Evolutionary conservation across 2,888 invertebrate genomes (phyloP).

Genomic region (Phaedon cochleariae): DNA sequence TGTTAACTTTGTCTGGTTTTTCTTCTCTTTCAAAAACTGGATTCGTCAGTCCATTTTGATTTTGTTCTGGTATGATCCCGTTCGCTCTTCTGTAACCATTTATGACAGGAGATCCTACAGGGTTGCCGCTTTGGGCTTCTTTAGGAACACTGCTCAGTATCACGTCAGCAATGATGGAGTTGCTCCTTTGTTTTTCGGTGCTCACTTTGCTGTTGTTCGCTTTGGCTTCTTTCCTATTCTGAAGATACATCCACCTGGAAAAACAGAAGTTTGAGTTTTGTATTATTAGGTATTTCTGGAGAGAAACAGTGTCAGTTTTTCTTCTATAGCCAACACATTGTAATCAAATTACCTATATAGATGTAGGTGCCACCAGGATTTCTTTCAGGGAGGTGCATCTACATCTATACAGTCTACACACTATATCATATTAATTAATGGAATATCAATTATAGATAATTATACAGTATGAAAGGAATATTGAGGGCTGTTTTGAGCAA

Average conservation of each 20-base stretch:
- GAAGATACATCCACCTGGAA: slow-evolving; percentile 74
- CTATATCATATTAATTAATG: too few species aligned
- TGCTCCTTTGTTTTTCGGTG: slow-evolving; percentile 51
- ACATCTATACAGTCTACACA: too few species aligned
- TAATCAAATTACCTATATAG: too few species aligned
- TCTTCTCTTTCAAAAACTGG: slow-evolving; percentile 52
- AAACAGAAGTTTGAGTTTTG: neutral
- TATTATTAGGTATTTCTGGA: too few species aligned
- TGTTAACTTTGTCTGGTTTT: neutral
- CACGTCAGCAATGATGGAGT: slow-evolving; percentile 61
- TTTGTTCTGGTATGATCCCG: slow-evolving; percentile 3
- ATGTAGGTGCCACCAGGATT: too few species aligned
- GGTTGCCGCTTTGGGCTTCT: slow-evolving; percentile 48
- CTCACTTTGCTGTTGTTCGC: slow-evolving; percentile 49
- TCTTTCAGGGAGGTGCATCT: too few species aligned
- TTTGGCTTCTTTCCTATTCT: slow-evolving; percentile 68
- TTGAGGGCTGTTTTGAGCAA: too few species aligned
- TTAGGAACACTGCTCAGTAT: slow-evolving; percentile 47
- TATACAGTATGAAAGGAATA: too few species aligned
- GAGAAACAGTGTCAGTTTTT: too few species aligned
- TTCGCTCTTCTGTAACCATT: slow-evolving; percentile 43
- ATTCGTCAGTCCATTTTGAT: slow-evolving; percentile 52
- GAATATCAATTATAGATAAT: too few species aligned
- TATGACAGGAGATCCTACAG: slow-evolving; percentile 49
- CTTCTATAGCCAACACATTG: too few species aligned